Conservation (phyloP, 2,888 invertebrate genomes). For the Chymomyza caudatula region DNA sequence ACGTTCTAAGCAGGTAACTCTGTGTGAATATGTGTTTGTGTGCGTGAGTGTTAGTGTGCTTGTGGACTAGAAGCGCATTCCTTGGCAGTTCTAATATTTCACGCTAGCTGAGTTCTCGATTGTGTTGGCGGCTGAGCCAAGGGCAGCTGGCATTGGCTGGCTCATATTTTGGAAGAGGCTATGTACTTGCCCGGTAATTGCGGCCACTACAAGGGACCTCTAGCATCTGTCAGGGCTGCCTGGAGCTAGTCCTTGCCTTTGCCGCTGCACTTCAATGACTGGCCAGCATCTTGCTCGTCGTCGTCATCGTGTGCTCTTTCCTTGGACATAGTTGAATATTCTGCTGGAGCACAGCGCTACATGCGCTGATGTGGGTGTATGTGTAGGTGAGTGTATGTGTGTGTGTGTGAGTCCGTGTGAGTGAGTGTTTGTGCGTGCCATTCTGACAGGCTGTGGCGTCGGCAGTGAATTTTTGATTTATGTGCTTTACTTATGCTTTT, state of each 20-base stretch:
- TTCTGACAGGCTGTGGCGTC: constrained; percentile 62
- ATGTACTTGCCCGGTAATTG: constrained; percentile 63
- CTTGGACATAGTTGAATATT: constrained; percentile 61
- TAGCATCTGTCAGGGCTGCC: neutral
- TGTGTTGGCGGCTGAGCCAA: constrained; percentile 41
- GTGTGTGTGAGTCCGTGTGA: constrained; percentile 35
- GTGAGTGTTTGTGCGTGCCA: constrained; percentile 69
- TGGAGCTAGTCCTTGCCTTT: neutral
- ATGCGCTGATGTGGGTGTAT: neutral
- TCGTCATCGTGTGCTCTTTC: constrained; percentile 15
- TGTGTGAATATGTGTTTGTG: neutral
- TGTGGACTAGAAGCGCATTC: constrained; percentile 3
- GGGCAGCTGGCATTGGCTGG: constrained; percentile 8
- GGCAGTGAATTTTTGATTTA: constrained; percentile 77
- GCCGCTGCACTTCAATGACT: constrained; percentile 27
- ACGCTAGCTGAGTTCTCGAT: constrained; percentile 66
- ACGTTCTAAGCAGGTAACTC: neutral
- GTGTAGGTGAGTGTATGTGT: neutral
- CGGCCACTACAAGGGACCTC: constrained; percentile 27
- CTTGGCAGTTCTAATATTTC: constrained; percentile 60
- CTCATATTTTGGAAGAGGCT: constrained; percentile 16
- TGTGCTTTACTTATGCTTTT: constrained; percentile 74
- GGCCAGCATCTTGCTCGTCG: neutral
- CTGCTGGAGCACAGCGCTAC: constrained; percentile 22
- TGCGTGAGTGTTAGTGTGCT: neutral